These are phyloP conservation scores for Archips crataeganus DNA, from an alignment of 2,888 invertebrate species.

Conservation along the genomic window DNA sequence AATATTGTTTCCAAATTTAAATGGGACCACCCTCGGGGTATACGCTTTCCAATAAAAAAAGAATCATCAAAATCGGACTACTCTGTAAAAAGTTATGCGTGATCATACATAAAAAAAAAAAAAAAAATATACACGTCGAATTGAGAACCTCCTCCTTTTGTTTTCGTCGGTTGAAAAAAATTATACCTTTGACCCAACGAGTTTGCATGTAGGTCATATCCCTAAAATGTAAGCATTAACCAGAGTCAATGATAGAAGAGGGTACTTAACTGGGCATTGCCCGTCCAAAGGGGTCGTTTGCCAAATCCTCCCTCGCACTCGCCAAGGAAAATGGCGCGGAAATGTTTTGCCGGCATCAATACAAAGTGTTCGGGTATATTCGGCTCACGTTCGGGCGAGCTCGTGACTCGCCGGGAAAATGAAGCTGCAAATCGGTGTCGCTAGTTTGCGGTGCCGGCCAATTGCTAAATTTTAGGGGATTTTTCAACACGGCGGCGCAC, in stretches of 20 bases:
- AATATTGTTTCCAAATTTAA: too few relatives aligned
- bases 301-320: constrained; percentile 63
- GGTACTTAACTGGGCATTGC: constrained; percentile 44
- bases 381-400: constrained; percentile 61
- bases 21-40: too few relatives aligned
- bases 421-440: constrained; percentile 69
- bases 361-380: constrained; percentile 62
- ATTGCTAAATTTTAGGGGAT: constrained; percentile 44
- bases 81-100: too few relatives aligned
- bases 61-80: too few relatives aligned
- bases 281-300: constrained; percentile 49
- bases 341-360: constrained; percentile 80
- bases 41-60: too few relatives aligned
- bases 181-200: too few relatives aligned
- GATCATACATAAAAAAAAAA: too few relatives aligned
- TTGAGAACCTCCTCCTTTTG: too few relatives aligned
- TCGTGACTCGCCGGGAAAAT: constrained; percentile 59
- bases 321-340: constrained; percentile 80
- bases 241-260: constrained; percentile 26
- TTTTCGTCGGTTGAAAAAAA: too few relatives aligned
- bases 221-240: constrained; percentile 12
- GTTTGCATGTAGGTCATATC: background rate
- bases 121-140: too few relatives aligned
- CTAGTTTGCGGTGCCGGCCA: constrained; percentile 47
- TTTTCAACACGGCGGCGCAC: background rate